A percentile compares a stretch with the other conserved stretches of the same genome.
These are phyloP conservation scores for Phaedon cochleariae DNA, from an alignment of 2,888 invertebrate genomes.

Conservation along the genomic window DNA sequence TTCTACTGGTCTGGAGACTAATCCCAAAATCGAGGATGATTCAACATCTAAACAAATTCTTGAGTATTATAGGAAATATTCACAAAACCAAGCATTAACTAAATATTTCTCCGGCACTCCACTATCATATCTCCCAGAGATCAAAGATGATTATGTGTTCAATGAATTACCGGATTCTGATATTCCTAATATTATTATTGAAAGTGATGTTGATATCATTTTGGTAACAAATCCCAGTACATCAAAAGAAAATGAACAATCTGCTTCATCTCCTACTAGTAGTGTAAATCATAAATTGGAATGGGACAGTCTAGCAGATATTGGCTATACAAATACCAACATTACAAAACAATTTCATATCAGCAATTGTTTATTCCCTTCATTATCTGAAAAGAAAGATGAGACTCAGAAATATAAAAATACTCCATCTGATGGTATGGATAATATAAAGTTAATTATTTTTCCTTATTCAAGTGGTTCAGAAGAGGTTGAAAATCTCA, in stretches of 20 bases:
- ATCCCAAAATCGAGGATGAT: conserved; percentile 40
- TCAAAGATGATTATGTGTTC: conserved; percentile 21
- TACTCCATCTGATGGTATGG: neutral
- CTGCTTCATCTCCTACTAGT: conserved; percentile 73
- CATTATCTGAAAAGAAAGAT: neutral
- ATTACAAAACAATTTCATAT: conserved; percentile 57
- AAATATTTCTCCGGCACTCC: conserved; percentile 69
- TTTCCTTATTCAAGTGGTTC: conserved; percentile 33
- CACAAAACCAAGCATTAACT: conserved; percentile 71
- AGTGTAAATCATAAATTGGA: conserved; percentile 79
- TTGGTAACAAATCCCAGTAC: conserved; percentile 18
- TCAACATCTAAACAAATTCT: conserved; percentile 57
- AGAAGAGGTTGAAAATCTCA: conserved; percentile 16
- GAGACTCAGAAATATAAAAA: neutral
- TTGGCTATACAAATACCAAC: conserved; percentile 70
- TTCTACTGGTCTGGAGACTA: conserved; percentile 30
- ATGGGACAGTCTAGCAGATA: conserved; percentile 90
- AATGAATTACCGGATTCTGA: conserved; percentile 24
- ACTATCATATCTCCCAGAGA: conserved; percentile 47
- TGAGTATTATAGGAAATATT: conserved; percentile 76
- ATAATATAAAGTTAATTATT: conserved; percentile 31
- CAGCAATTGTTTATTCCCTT: conserved; percentile 58
- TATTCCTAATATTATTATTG: conserved; percentile 17
- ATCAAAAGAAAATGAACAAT: conserved; percentile 27
- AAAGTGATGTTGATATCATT: conserved; percentile 26